Conservation (phyloP, 2,797 vertebrate genomes). For the Allobates femoralis region DNA sequence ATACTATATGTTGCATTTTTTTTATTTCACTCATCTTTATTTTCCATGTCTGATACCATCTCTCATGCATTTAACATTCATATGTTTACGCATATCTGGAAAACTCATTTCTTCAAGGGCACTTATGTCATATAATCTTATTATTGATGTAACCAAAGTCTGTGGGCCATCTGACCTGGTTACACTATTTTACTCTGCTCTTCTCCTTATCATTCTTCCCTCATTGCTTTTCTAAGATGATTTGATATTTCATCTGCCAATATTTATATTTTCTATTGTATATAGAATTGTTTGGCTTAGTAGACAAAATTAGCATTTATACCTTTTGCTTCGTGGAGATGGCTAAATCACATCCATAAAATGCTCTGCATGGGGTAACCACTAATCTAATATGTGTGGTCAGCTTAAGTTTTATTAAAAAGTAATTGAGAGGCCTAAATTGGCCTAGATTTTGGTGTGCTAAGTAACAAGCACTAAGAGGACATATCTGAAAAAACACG, state of each 20-base stretch:
- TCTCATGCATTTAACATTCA: not conserved
- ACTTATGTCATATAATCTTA: not conserved
- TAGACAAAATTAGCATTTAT: too few species aligned
- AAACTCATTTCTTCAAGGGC: not conserved
- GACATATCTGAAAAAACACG: not conserved
- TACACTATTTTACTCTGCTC: not conserved
- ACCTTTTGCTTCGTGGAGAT: too few species aligned
- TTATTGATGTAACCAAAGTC: not conserved
- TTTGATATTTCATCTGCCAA: not conserved
- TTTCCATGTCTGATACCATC: not conserved
- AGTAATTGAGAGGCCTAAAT: not conserved
- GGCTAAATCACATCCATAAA: too few species aligned
- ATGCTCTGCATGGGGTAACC: not conserved
- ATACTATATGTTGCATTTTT: not conserved
- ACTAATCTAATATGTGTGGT: not conserved
- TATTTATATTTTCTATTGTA: not conserved
- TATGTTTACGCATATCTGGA: not conserved
- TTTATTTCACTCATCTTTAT: not conserved
- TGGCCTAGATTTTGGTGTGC: not conserved
- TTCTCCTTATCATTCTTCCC: not conserved
- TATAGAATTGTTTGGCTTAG: too few species aligned
- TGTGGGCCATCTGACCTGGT: not conserved
- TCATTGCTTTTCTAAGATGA: not conserved
- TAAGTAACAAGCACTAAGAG: not conserved
- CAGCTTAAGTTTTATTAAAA: not conserved